Percentiles rank a stretch among this genome's conserved stretches.
These are phyloP conservation scores for Anisognathus igniventris DNA, from an alignment of 2,797 vertebrate genomes.

Conservation along the genomic window DNA sequence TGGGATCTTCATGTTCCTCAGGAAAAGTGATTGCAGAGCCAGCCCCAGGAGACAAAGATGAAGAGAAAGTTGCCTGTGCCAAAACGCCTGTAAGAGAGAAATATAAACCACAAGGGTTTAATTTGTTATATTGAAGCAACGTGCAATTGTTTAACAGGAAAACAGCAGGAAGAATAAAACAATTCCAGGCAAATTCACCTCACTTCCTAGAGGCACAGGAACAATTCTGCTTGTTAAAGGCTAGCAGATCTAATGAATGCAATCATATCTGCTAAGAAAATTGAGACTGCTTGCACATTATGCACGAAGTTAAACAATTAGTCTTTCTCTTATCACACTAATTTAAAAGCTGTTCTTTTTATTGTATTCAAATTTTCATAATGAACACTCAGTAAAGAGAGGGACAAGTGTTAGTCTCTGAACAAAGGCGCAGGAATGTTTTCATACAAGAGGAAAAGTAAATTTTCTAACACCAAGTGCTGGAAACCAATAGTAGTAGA, in stretches of 20 bases:
- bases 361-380: background rate
- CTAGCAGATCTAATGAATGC: background rate
- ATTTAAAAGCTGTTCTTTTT: background rate
- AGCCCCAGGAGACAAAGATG: conserved; percentile 52
- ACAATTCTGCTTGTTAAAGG: background rate
- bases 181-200: background rate
- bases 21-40: conserved; percentile 93
- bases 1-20: conserved; percentile 87
- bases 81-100: conserved; percentile 72
- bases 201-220: background rate
- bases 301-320: background rate
- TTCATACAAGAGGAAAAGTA: background rate
- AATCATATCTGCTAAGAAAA: background rate
- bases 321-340: background rate
- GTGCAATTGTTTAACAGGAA: background rate
- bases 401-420: background rate
- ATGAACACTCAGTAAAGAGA: background rate
- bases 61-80: conserved; percentile 76
- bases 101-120: background rate
- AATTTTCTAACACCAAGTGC: background rate
- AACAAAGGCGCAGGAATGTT: background rate
- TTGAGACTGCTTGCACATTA: background rate
- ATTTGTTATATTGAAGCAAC: background rate
- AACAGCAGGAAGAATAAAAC: background rate
- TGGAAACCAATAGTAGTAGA: background rate